Evolutionary conservation across 1,140 invertebrate species (phyloP), one percentile per base, ranked within the genome.

Genomic region (Tetramorium simillimum): DNA sequence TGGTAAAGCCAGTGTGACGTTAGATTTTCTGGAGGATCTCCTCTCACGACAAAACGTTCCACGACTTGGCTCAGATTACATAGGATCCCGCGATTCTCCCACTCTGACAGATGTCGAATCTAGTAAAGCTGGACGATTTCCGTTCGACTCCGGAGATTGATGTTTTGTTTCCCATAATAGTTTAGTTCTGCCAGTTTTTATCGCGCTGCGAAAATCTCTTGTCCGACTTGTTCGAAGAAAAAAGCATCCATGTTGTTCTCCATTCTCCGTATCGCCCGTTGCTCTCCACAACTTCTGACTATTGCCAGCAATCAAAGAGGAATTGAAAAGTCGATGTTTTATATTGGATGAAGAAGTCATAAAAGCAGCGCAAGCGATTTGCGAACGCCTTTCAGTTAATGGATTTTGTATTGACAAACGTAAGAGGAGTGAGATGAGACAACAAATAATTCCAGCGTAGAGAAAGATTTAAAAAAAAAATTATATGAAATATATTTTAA

Each of bases 291-390:
- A 69, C 33, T 65, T 40, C 62, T 63, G 60, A 63, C 65, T 69
- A 49, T 69, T 69, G 1, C 5, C 14, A 46, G 21, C 21, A 69
- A 69, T 69, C 65, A 69, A 69, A 69, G 21, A n/a, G 33, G 3
- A 69, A 69, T 69, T 49, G 43, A 69, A 69, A 49, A 21, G 40
- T 69, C 65, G 65, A 49, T 21, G 40, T 69, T 69, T 69, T 69
- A 69, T 49, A 69, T 69, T 69, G 40, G 21, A 69, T 69, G 40
- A 69, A 21, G 40, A 69, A 69, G 65, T 69, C 65, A 49, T 67
- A 67, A 24, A 67, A 69, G 65, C 65, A 43, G 40, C 9, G 65
- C 21, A 49, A 69, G 40, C 40, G 65, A 69, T 69, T 69, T 69
- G 65, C 40, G 14, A 69, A 49, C 12, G 21, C 14, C 43, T 69